Evolutionary conservation across 2,113 vertebrate species (phyloP).

Genomic region (Acinonyx jubatus): DNA sequence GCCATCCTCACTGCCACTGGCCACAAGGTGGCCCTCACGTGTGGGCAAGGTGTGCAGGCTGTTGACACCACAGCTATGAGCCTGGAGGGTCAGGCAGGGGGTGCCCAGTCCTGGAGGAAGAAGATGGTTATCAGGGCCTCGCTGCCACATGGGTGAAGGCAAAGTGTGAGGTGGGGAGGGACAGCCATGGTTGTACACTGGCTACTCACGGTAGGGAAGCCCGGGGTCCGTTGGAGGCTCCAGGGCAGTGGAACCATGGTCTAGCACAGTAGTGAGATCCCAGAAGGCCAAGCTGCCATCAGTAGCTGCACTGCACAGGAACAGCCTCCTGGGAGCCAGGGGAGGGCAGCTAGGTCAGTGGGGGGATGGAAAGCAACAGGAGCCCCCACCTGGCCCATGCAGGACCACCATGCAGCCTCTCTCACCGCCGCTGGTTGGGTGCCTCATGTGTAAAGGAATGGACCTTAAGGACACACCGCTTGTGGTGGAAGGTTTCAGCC

Average conservation of each 20-base stretch:
- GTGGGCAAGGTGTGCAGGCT: slow-evolving; percentile 86
- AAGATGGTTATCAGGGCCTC: neutral
- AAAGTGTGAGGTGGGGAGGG: neutral
- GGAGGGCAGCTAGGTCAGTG: neutral
- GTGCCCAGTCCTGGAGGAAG: slow-evolving; percentile 68
- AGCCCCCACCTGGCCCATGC: rapidly evolving
- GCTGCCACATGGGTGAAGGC: neutral
- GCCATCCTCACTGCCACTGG: slow-evolving; percentile 94
- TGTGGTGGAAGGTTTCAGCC: slow-evolving; percentile 93
- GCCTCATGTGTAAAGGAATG: slow-evolving; percentile 82
- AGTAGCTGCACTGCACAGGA: slow-evolving; percentile 94
- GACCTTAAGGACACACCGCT: slow-evolving; percentile 95
- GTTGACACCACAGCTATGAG: slow-evolving; percentile 95
- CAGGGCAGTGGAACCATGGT: rapidly evolving
- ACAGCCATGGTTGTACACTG: rapidly evolving
- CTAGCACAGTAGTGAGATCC: slow-evolving; percentile 86
- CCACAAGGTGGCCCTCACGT: slow-evolving; percentile 85
- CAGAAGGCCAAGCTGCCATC: slow-evolving; percentile 93
- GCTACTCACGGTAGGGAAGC: slow-evolving; percentile 79
- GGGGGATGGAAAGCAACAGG: rapidly evolving
- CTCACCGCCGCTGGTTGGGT: slow-evolving; percentile 86
- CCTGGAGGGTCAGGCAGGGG: slow-evolving; percentile 82
- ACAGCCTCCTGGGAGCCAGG: slow-evolving; percentile 82
- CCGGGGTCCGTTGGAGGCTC: neutral
- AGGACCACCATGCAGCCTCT: neutral